Evolutionary conservation across 2,113 vertebrate genomes (phyloP), one percentile per base, ranked within the genome.

Genomic region (Poecilia latipinna): DNA sequence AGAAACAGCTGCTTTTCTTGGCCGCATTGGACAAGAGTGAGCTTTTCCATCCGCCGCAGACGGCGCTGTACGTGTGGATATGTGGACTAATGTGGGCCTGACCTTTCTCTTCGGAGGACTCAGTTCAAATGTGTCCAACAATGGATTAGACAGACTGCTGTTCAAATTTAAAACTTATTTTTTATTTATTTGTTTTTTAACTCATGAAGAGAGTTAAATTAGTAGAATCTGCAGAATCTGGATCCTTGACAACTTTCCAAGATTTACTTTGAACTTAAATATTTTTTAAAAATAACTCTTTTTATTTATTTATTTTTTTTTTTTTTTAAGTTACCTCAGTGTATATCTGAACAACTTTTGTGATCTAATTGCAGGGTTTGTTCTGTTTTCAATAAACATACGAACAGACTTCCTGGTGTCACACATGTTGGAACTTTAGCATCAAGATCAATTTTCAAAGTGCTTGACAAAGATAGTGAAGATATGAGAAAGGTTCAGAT

Each of bases 1-100:
- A 82, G 78, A 73, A 75, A 39, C 88, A 87, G 85, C 84, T 91
- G 90, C 82, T 88, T 89, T 80, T 77, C 77, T 85, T 80, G 73
- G 80, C 89, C 77, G 73, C 80, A 89, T 24, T 26, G 32, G 33
- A 85, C 75, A 88, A 37, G 80, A 84, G 78, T 61, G 31, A 24
- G 24, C 68, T 24, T 82, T 88, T 82, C 77, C 74, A 78, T 82
- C 78, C 85, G 90, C 88, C 84, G 90, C 88, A 82, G 84, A 84
- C 84, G 37, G 0, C 70, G 78, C 75, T 79, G 70, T 79, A 82
- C 72, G 80, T 85, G 84, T 86, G 82, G 79, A 85, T 67, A 74
- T 70, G 65, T 68, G 77, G 69, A 70, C 61, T 35, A 67, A 79
- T 22, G 80, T 85, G 72, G 10, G 44, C 85, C 88, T 90, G 90